Conservation (phyloP, 53 echinoderm and acorn worm genomes). For the Holothuria leucospilota region DNA sequence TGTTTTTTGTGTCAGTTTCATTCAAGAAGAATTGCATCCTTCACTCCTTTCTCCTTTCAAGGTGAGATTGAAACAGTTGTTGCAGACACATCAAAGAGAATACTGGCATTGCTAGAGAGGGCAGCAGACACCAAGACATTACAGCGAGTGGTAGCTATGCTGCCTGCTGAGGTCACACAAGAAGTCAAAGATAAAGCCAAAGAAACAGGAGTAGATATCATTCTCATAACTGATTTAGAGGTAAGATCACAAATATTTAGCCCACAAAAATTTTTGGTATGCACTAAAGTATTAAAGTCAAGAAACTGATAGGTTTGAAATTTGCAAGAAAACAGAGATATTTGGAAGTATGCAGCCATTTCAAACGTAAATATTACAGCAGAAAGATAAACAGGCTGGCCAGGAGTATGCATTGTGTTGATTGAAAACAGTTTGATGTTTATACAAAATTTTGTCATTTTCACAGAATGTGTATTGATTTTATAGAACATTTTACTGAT, state of each 20-base stretch:
- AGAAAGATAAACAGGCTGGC: too few species aligned
- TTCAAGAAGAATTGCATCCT: too few species aligned
- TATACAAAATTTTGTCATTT: too few species aligned
- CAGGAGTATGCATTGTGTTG: too few species aligned
- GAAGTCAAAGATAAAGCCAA: conserved; percentile 65
- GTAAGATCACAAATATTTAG: neutral
- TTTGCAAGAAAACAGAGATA: too few species aligned
- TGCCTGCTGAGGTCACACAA: conserved; percentile 59
- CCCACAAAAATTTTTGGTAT: neutral
- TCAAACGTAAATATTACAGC: too few species aligned
- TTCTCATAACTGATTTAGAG: conserved; percentile 43
- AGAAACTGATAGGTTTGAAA: too few species aligned
- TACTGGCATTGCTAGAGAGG: conserved; percentile 57
- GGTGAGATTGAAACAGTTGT: conserved; percentile 67
- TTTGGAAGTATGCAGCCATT: too few species aligned
- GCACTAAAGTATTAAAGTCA: too few species aligned
- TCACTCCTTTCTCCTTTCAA: neutral
- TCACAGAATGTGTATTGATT: neutral
- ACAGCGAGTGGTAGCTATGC: conserved; percentile 64
- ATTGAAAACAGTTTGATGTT: too few species aligned
- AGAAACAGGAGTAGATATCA: conserved; percentile 56
- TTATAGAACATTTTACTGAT: neutral
- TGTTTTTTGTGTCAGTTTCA: too few species aligned
- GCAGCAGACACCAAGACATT: conserved; percentile 61
- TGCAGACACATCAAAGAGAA: conserved; percentile 58